phyloP scores from a whole-genome alignment of 2,113 vertebrate species.

The Hyaena hyaena region DNA sequence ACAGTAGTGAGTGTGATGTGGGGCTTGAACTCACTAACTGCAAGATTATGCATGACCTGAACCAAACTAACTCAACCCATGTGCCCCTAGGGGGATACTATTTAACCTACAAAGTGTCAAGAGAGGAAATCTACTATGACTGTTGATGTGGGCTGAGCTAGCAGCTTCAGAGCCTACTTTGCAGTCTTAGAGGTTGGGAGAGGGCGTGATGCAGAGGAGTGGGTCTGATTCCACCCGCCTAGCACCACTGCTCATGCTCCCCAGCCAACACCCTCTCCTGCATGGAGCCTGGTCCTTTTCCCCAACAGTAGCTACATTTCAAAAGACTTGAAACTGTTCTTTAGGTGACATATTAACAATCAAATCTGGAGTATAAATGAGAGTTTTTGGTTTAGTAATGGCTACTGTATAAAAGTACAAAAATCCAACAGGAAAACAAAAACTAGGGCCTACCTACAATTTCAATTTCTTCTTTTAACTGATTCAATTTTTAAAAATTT shows the following conservation, averaged over 20 bases:
- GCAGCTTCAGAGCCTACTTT: rapidly evolving
- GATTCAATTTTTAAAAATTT: background rate
- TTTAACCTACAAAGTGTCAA: background rate
- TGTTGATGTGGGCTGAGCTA: background rate
- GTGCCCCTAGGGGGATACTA: no score
- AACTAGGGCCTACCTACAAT: background rate
- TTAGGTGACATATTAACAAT: background rate
- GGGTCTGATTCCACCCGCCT: background rate
- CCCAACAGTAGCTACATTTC: background rate
- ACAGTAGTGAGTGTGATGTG: no score
- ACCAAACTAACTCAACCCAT: no score
- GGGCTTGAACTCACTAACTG: no score
- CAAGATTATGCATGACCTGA: no score
- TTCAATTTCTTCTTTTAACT: background rate
- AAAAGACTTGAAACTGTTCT: background rate
- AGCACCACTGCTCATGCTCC: rapidly evolving
- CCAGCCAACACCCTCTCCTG: background rate
- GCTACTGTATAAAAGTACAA: background rate
- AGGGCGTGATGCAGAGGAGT: rapidly evolving
- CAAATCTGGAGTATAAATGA: background rate
- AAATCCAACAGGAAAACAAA: background rate
- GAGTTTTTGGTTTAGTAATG: background rate
- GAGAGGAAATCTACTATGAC: background rate
- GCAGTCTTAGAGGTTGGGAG: background rate
- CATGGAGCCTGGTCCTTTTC: background rate